Conservation (phyloP, 1,140 invertebrate species). For the Maniola jurtina region DNA sequence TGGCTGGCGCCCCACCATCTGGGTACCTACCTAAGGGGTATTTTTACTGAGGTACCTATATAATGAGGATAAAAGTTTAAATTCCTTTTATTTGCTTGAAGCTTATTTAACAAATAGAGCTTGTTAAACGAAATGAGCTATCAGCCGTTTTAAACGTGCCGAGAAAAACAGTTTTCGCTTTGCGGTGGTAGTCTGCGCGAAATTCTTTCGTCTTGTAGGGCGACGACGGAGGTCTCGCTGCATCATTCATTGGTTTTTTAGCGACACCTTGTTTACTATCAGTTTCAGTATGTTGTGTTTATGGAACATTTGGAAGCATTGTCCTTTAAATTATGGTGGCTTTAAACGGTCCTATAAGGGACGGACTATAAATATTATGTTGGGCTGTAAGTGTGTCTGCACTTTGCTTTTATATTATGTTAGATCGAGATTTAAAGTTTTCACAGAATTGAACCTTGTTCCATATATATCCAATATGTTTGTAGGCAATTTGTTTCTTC, state of each 20-base stretch:
- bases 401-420: not conserved
- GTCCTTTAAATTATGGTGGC: conserved; percentile 11
- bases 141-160: conserved; percentile 49
- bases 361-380: not conserved
- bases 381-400: not conserved
- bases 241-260: conserved; percentile 75
- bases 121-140: conserved; percentile 72
- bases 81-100: not conserved
- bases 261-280: conserved; percentile 64
- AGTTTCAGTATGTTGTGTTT: conserved; percentile 63
- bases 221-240: conserved; percentile 64
- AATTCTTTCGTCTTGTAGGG: conserved; percentile 70
- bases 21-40: too few species aligned
- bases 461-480: too few species aligned
- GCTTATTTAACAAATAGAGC: conserved; percentile 10
- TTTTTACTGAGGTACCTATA: too few species aligned
- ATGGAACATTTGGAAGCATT: conserved; percentile 9
- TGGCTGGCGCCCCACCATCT: too few species aligned
- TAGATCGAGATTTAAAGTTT: too few species aligned
- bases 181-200: conserved; percentile 59
- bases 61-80: not conserved
- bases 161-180: conserved; percentile 60
- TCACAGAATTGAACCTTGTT: too few species aligned
- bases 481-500: too few species aligned
- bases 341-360: not conserved